Base-by-base conservation (phyloP, 2,888 invertebrate species). In the Orchesellides sinensis region DNA sequence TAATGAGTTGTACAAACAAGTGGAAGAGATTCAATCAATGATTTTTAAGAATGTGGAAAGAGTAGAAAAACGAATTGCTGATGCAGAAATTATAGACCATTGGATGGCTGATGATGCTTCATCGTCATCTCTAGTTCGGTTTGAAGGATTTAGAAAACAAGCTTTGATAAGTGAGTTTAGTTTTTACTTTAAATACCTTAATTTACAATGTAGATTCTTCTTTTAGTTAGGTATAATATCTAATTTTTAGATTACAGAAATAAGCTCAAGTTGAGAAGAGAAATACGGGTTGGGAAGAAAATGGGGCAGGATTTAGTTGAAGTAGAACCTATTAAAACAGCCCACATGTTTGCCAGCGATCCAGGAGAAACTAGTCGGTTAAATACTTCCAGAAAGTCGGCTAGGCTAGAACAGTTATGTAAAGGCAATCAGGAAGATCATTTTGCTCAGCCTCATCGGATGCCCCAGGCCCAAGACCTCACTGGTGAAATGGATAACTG, bases 81-180 rank as follows among this genome's bases (percentile, higher is more conserved):
- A 80, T 54, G 80, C 80, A 19, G 72, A 80, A 47, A 72, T 80
- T 23, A 56, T 80, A 1, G 80, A 80, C 25, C 54, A 72, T 23
- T 80, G 80, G 80, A 80, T 80, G 80, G 72, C 66, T 10, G 72
- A 80, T n/a, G n/a, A n/a, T 1, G 72, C 56, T 3, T 65, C 80
- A 4, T 29, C 21, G 1, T 47, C 72, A n/a, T 40, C 72, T 1
- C 72, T 52, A 3, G 12, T 25, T 5, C 52, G 80, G n/a, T 72
- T 56, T 47, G 80, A 80, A 32, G 66, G 65, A 19, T 80, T 80
- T 17, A 10, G 80, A 23, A 80, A 80, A 23, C 72, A 80, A 66
- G 80, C 72, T 1, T 23, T 72, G 29, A 72, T 72, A 45, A 80
- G 80, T 80, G 72, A 54, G 68, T n/a, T 6, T 8, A 21, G 21